Base-by-base conservation (phyloP, 2,888 invertebrate genomes). In the Agrochola lota region DNA sequence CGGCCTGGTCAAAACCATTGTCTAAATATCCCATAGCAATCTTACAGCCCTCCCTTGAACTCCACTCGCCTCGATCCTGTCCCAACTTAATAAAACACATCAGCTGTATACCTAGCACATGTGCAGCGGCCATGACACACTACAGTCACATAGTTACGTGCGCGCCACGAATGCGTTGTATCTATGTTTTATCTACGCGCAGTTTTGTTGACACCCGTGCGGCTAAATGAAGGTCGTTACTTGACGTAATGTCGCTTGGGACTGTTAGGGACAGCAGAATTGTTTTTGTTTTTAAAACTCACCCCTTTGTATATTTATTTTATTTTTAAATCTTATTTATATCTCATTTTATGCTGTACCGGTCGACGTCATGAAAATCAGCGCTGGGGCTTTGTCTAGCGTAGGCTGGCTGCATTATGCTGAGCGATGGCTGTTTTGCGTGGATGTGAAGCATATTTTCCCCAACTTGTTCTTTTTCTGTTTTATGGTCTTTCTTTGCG, bases 41-140 rank as follows among this genome's bases (percentile, higher is more conserved):
- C 15, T 46, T 52, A 15, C 1, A 52, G 40, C 23, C 11, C n/a
- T 60, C 57, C 69, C 77, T 70, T 77, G 80, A 77, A 71, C 80
- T 71, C 74, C 6, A 46, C 9, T 26, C 74, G 35, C 73, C 55
- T 55, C 79, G 49, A 40, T 62, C 78, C 73, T 81, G 66, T 60
- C 52, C 35, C 35, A 81, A 77, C 63, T 64, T 15, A 69, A 83
- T 69, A 60, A 69, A 83, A 77, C 20, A 40, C 57, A 77, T 84
- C 85, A 85, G 86, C 86, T 83, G 86, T 78, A 74, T 74, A 64
- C 40, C 35, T 67, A 69, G 86, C 83, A 86, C 80, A 81, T 80
- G 78, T 52, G 23, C 40, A 2, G 12, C 30, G 90, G 30, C 89
- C 89, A 67, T 89, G 89, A 89, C 89, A 89, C 81, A 89, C 85